Percentiles rank a stretch among this genome's conserved stretches.
Conservation (phyloP, 2,797 vertebrate genomes). For the Alauda arvensis region DNA sequence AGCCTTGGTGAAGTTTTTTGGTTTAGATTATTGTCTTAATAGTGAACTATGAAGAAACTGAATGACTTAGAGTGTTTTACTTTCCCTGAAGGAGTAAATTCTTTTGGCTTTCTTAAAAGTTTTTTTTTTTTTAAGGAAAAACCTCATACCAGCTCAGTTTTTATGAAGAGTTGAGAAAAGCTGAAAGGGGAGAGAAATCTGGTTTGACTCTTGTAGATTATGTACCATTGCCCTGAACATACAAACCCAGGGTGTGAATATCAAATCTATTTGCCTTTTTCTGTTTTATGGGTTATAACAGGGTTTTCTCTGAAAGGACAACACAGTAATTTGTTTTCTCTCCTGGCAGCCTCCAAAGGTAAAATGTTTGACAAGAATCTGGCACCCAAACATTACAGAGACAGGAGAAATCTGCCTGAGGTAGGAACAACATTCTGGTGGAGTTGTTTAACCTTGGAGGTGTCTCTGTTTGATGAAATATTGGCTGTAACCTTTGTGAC, state of each 20-base stretch:
- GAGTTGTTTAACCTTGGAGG: not conserved
- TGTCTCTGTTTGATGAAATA: not conserved
- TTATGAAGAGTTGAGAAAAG: not conserved
- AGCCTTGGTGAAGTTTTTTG: not conserved
- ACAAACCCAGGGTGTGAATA: not conserved
- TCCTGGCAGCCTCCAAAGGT: constrained; percentile 94
- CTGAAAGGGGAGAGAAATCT: not conserved
- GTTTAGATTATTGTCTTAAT: not conserved
- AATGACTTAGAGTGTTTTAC: not conserved
- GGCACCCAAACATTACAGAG: constrained; percentile 98
- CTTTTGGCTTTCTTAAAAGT: not conserved
- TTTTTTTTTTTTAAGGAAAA: not conserved
- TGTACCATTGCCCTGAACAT: fast-evolving
- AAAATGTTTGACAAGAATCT: constrained; percentile 95
- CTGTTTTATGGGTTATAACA: not conserved
- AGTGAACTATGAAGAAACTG: not conserved
- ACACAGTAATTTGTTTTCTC: not conserved
- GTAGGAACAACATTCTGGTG: constrained; percentile 64
- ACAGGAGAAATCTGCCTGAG: constrained; percentile 97
- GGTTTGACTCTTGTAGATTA: not conserved
- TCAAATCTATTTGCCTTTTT: not conserved
- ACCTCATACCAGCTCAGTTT: not conserved
- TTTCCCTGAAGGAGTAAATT: not conserved
- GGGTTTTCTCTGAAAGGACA: not conserved
- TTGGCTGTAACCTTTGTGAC: not conserved